Evolutionary conservation across 2,113 vertebrate genomes (phyloP).

Genomic region (Accipiter virgatus): DNA sequence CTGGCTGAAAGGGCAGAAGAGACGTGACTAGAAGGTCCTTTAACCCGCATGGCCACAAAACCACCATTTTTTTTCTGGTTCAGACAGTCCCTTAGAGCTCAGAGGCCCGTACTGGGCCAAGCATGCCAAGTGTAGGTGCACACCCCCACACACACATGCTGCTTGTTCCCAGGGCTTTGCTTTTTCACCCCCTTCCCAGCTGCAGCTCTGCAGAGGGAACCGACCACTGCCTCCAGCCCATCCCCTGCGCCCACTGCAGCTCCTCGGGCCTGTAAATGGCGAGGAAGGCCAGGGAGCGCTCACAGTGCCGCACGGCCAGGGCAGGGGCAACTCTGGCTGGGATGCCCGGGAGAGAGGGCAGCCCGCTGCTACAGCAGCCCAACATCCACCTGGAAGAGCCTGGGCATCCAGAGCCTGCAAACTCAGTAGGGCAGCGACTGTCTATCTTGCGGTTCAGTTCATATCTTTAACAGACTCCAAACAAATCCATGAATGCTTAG

Average conservation of each 20-base stretch:
- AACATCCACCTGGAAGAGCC: background rate
- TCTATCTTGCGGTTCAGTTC: rapidly evolving
- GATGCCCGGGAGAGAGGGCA: background rate
- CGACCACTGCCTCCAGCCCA: background rate
- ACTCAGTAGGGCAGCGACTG: rapidly evolving
- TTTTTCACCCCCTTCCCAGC: background rate
- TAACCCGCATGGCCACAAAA: background rate
- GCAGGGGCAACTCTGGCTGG: background rate
- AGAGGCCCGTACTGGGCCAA: background rate
- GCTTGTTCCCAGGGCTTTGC: background rate
- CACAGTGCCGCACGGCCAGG: rapidly evolving
- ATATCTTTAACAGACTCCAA: background rate
- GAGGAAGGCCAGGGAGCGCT: background rate
- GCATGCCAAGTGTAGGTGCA: rapidly evolving
- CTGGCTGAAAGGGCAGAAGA: background rate
- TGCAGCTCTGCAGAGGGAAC: background rate
- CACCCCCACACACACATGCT: background rate
- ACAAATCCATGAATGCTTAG: background rate
- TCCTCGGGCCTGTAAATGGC: background rate
- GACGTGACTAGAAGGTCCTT: background rate
- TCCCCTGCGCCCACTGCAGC: background rate
- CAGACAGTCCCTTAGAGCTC: background rate
- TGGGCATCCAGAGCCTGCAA: background rate
- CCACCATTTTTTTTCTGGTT: background rate
- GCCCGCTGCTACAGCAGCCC: background rate